A percentile compares a stretch with the other conserved stretches of the same genome.
phyloP scores from a whole-genome alignment of 2,113 vertebrate species.

The Bubalus kerabau region DNA sequence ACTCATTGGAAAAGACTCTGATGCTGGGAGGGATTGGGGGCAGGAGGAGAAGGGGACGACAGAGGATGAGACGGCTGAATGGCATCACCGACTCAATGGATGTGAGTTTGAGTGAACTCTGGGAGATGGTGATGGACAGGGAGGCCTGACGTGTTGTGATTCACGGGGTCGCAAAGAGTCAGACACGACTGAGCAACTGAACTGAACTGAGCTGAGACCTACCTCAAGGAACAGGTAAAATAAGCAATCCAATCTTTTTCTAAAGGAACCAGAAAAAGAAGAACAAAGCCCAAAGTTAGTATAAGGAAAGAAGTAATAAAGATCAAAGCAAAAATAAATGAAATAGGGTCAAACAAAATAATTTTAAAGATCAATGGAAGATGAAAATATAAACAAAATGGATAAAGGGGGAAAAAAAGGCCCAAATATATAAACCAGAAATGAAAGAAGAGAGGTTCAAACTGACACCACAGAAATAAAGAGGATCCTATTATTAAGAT shows the following conservation, averaged over 20 bases:
- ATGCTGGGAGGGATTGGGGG: no score
- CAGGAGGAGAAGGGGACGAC: no score
- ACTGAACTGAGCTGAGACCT: not conserved
- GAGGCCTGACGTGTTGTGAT: rapidly evolving
- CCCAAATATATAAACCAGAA: not conserved
- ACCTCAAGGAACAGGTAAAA: not conserved
- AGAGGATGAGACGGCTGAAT: no score
- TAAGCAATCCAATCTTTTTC: not conserved
- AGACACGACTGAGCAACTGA: no score
- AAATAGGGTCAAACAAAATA: not conserved
- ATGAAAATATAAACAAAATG: not conserved
- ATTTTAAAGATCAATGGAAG: not conserved
- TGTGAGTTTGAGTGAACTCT: rapidly evolving
- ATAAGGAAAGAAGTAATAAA: not conserved
- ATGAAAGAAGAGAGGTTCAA: not conserved
- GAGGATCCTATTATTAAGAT: not conserved
- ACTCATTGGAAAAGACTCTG: no score
- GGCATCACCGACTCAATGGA: no score
- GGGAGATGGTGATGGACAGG: no score
- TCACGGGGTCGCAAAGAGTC: no score
- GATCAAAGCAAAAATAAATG: not conserved
- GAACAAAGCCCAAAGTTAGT: not conserved
- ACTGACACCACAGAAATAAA: not conserved
- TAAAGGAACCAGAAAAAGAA: not conserved
- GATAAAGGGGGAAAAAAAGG: not conserved